A percentile compares a stretch with the other conserved stretches of the same genome.
Conservation (phyloP, 2,797 vertebrate species). For the Pangasius macronema region DNA sequence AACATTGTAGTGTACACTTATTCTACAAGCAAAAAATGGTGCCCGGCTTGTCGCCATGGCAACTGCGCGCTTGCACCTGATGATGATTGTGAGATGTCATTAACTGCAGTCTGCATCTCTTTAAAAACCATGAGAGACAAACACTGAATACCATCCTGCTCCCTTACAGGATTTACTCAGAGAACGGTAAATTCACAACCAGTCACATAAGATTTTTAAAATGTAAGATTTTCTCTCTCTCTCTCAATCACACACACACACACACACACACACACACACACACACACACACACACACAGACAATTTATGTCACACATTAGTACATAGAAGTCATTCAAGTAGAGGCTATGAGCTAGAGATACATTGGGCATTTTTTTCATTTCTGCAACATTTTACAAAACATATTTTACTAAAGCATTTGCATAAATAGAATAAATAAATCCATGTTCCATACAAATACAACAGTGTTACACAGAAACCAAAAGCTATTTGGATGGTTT, state of each 20-base stretch:
- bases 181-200: not conserved
- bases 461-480: not conserved
- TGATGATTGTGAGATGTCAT: conserved; percentile 25
- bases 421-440: not conserved
- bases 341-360: not conserved
- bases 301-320: not conserved
- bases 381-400: conserved; percentile 18
- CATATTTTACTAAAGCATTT: conserved; percentile 4
- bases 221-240: not conserved
- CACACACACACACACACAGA: not conserved
- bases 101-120: conserved; percentile 13
- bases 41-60: conserved; percentile 51
- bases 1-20: not conserved
- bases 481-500: conserved; percentile 15
- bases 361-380: not conserved
- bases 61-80: conserved; percentile 53
- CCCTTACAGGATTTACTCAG: not conserved
- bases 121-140: not conserved
- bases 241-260: not conserved
- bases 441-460: not conserved
- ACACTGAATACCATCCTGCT: not conserved
- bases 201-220: not conserved
- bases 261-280: not conserved
- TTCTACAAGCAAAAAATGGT: conserved; percentile 21
- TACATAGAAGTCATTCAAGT: not conserved